phyloP scores from a whole-genome alignment of 2,797 vertebrate genomes.

The Sphenodon punctatus region DNA sequence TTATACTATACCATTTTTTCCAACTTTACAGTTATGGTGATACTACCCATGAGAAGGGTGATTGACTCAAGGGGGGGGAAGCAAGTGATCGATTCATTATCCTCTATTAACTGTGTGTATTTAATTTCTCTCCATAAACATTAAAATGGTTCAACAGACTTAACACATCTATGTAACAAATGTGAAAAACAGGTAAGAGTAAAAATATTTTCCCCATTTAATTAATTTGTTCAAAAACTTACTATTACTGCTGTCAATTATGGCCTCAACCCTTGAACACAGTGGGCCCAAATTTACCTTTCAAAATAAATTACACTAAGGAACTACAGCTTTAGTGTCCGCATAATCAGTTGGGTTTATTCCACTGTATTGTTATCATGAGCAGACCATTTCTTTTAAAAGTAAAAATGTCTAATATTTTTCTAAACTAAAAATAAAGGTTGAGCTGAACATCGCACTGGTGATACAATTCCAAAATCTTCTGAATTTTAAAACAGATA shows the following conservation, averaged over 20 bases:
- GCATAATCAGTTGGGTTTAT: neutral
- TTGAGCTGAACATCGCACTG: too few relatives aligned
- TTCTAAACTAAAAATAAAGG: neutral
- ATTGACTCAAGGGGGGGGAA: neutral
- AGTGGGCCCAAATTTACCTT: conserved; percentile 7
- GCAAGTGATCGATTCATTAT: neutral
- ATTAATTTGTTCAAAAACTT: conserved; percentile 9
- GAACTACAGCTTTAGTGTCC: neutral
- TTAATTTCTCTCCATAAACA: neutral
- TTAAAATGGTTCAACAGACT: neutral
- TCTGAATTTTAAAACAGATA: neutral
- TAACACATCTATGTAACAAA: neutral
- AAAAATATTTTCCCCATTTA: neutral
- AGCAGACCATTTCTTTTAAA: neutral
- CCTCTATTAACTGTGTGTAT: neutral
- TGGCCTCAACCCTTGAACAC: conserved; percentile 6
- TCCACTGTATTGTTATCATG: neutral
- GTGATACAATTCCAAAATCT: too few relatives aligned
- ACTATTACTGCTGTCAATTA: neutral
- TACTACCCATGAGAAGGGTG: neutral
- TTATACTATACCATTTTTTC: neutral
- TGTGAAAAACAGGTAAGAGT: neutral
- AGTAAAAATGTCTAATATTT: neutral
- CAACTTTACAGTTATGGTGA: neutral
- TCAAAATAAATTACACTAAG: conserved; percentile 23